These are phyloP conservation scores for Bilobella aurantiaca DNA, from an alignment of 1,140 invertebrate species.

Conservation along the genomic window DNA sequence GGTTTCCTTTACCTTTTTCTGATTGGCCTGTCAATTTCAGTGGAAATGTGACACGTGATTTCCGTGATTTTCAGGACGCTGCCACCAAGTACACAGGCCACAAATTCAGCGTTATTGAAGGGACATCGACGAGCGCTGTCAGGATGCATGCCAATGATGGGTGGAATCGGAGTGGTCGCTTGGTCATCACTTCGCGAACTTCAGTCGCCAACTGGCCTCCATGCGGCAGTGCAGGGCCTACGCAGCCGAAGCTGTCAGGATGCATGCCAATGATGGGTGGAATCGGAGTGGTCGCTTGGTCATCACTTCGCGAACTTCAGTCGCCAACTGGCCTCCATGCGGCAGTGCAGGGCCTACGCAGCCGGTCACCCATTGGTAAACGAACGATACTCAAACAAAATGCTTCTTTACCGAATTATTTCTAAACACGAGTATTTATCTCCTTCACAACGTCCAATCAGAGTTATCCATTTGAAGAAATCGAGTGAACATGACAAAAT, in stretches of 20 bases:
- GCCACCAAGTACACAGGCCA: slow-evolving; percentile 13
- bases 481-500: too few species aligned
- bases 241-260: too few species aligned
- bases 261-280: slow-evolving; percentile 34
- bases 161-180: slow-evolving; percentile 31
- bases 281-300: slow-evolving; percentile 34
- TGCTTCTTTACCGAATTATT: background rate
- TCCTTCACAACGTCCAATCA: too few species aligned
- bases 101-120: slow-evolving; percentile 26
- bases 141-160: slow-evolving; percentile 34
- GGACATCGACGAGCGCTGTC: slow-evolving; percentile 33
- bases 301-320: slow-evolving; percentile 30
- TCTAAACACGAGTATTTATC: too few species aligned
- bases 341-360: slow-evolving; percentile 14
- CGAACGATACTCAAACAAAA: background rate
- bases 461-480: too few species aligned
- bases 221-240: slow-evolving; percentile 6
- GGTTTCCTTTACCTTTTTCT: too few species aligned
- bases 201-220: slow-evolving; percentile 9
- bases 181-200: slow-evolving; percentile 33
- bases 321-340: background rate
- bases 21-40: background rate
- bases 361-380: slow-evolving; percentile 30
- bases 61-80: slow-evolving; percentile 7
- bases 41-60: background rate